Evolutionary conservation across 2,797 vertebrate species (phyloP).

Genomic region (Danio albolineatus): DNA sequence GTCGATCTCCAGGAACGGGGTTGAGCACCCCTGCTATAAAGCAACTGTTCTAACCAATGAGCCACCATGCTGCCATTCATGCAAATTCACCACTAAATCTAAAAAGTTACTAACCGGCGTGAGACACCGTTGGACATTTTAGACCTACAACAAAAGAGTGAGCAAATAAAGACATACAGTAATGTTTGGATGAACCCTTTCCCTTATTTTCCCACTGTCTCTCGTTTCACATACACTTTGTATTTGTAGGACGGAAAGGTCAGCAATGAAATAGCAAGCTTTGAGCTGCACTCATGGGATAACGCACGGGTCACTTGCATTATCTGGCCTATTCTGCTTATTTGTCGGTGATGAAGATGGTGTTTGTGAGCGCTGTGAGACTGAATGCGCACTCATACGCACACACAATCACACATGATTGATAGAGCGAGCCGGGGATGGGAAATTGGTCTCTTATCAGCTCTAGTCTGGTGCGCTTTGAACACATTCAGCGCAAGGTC

Average conservation of each 20-base stretch:
- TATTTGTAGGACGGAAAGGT: not conserved
- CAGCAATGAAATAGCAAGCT: not conserved
- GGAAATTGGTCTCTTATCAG: conserved; percentile 50
- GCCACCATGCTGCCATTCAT: no score
- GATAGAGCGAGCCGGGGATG: conserved; percentile 37
- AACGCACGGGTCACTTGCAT: conserved; percentile 22
- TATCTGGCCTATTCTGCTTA: conserved; percentile 17
- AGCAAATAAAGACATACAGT: not conserved
- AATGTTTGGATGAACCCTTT: no score
- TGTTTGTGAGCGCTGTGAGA: conserved; percentile 17
- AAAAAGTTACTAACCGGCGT: no score
- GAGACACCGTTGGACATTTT: not conserved
- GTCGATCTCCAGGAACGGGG: no score
- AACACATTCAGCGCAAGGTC: conserved; percentile 45
- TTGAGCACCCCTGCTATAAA: no score
- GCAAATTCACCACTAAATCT: no score
- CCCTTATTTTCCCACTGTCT: not conserved
- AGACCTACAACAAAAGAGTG: no score
- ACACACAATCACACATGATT: conserved; percentile 24
- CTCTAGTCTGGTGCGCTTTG: conserved; percentile 22
- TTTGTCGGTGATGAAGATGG: conserved; percentile 33
- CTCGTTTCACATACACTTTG: conserved; percentile 3
- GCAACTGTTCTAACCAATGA: no score
- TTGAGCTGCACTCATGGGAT: conserved; percentile 3
- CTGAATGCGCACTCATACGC: not conserved